Base-by-base conservation (phyloP, 2,888 invertebrate species). In the Bombyx huttoni region DNA sequence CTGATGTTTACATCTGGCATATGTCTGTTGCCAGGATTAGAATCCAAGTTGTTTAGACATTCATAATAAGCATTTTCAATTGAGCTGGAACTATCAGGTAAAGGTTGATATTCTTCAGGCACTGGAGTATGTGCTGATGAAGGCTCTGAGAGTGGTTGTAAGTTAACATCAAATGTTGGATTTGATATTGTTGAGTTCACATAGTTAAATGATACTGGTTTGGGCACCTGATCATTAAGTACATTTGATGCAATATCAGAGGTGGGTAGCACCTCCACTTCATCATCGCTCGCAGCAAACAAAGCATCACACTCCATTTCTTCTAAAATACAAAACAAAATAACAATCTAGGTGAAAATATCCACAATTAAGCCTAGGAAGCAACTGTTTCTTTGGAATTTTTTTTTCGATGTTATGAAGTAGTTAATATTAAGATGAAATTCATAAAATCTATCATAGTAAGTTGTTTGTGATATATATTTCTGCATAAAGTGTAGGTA, bases 241-340 rank as follows among this genome's bases (percentile, higher is more conserved):
- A 64, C 60, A 46, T 65, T 54, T n/a, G 72, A 56, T 46, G 61
- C 62, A 13, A 60, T 63, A 48, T 78, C 78, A 53, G 68, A 58
- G 14, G 70, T 63, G 7, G 82, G 81, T 46, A 87, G 62, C 10
- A 88, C 80, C 65, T 85, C 89, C 56, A 91, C 87, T 61, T 92
- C 91, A 61, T 91, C 90, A 70, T 91, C 92, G 75, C 91, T 91
- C 63, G 91, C 91, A 52, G 91, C 91, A 78, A 92, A 92, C 54
- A 92, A 76, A 58, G 90, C 90, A 57, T 91, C 91, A 75, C 89
- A 91, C 60, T 92, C 91, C 90, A 91, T 91, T 67, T 91, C 91
- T 62, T 90, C 91, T 85, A 87, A 63, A 90, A 75, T 56, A 62
- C 52, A 57, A 55, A 62, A 57, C 55, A 35, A 14, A 47, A 34